Base-by-base conservation (phyloP, 1,140 invertebrate species). In the Caerostris extrusa region DNA sequence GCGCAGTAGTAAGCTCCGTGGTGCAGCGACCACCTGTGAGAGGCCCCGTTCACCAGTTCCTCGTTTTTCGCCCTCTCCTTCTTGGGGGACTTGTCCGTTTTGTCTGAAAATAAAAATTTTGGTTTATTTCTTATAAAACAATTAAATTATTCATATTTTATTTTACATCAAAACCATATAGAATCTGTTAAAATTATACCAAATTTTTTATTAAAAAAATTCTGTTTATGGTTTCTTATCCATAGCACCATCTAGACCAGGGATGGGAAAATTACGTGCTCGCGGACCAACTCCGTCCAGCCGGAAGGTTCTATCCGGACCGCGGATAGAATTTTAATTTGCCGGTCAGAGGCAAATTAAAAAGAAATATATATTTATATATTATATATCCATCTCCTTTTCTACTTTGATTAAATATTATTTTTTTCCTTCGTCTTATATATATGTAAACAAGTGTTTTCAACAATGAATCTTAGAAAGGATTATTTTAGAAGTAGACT, bases 1-100 rank as follows among this genome's bases (percentile, higher is more conserved):
- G 67, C 64, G 61, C 60, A 93, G 64, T 69, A 93, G 60, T 93
- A 93, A 93, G 91, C 91, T 93, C 91, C 91, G 56, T 67, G 61
- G 57, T 14, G 69, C 5, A n/a, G 53, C 6, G 17, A 64, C 91
- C 91, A 87, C 91, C 60, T 91, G 69, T 82, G 90, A 57, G 60
- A 64, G 71, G 69, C 89, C 19, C 96, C 97, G 95, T 98, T 98
- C 57, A 98, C 98, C 95, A 98, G 96, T 96, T 98, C 98, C 96
- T 98, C 98, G 96, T 98, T 98, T 96, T 98, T 98, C 95, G 98
- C 98, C 95, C 98, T 98, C 6, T 90, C 90, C 96, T 98, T 98
- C 96, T 98, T 98, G 77, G 97, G 98, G 96, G 98, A 97, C 95
- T 98, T 98, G 95, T 98, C 98, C 95, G 98, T 98, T 95, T 98